Percentiles rank a stretch among this genome's conserved stretches.
Evolutionary conservation across 2,888 invertebrate genomes (phyloP).

Genomic region (Cantharis lateralis): DNA sequence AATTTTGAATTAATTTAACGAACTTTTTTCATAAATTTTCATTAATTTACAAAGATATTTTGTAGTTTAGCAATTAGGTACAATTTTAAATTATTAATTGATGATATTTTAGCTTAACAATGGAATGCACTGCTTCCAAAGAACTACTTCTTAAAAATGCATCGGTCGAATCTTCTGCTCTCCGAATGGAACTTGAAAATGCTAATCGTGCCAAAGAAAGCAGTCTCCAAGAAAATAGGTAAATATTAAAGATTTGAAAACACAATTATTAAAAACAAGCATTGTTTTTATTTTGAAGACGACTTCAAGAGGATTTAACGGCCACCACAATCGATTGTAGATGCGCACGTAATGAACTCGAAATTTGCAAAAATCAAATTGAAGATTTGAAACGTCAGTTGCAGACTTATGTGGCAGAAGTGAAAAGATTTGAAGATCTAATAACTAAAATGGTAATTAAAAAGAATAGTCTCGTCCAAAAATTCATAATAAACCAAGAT

Average conservation of each 20-base stretch:
- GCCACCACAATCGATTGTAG: conserved; percentile 66
- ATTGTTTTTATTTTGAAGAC: conserved; percentile 53
- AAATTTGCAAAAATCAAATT: conserved; percentile 71
- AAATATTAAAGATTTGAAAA: neutral
- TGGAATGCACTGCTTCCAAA: conserved; percentile 54
- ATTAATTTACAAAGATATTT: no score
- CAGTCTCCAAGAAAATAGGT: conserved; percentile 65
- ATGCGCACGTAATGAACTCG: conserved; percentile 68
- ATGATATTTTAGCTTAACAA: conserved; percentile 41
- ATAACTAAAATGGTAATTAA: conserved; percentile 69
- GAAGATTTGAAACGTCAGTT: conserved; percentile 75
- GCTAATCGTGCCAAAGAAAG: conserved; percentile 63
- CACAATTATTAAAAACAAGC: neutral
- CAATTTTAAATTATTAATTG: neutral
- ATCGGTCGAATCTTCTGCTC: conserved; percentile 61
- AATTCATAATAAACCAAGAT: no score
- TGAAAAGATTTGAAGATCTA: conserved; percentile 78
- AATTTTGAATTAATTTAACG: neutral
- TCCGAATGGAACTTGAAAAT: conserved; percentile 65
- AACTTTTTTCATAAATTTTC: no score
- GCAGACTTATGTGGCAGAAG: conserved; percentile 81
- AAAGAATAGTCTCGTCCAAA: no score
- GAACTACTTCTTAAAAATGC: conserved; percentile 60
- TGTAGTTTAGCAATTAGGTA: no score
- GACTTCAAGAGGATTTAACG: conserved; percentile 74